A percentile compares a stretch with the other conserved stretches of the same genome.
phyloP scores from a whole-genome alignment of 2,797 vertebrate genomes.

The Melanotaenia trifasciata region DNA sequence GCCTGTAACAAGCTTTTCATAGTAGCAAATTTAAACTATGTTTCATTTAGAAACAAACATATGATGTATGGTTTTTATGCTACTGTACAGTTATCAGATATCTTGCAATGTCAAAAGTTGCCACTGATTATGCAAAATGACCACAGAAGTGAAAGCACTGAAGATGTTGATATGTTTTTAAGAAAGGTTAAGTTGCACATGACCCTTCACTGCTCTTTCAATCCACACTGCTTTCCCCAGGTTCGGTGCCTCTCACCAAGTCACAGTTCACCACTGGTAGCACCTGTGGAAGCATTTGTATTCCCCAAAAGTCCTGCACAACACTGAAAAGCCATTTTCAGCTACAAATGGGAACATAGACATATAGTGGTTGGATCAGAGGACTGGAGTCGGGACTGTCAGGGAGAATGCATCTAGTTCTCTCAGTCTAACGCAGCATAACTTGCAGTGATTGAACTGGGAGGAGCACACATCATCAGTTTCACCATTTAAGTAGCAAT shows the following conservation, averaged over 20 bases:
- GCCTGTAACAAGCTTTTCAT: background rate
- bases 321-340: conserved; percentile 12
- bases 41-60: background rate
- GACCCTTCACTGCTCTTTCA: conserved; percentile 24
- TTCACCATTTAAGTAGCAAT: conserved; percentile 4
- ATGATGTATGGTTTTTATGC: background rate
- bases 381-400: background rate
- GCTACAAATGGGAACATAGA: background rate
- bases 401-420: background rate
- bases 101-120: background rate
- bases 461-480: background rate
- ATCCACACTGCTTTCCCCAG: conserved; percentile 35
- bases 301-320: conserved; percentile 4
- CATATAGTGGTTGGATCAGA: background rate
- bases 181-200: conserved; percentile 28
- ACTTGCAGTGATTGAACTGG: background rate
- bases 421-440: background rate
- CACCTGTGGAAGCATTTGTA: conserved; percentile 22
- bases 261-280: conserved; percentile 11
- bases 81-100: background rate
- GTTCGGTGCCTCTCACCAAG: conserved; percentile 40
- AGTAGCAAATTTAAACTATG: background rate
- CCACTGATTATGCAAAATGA: background rate
- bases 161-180: conserved; percentile 18
- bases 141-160: background rate